A percentile compares a stretch with the other conserved stretches of the same genome.
These are phyloP conservation scores for Drosophila anceps DNA, from an alignment of 2,888 invertebrate genomes.

Conservation along the genomic window DNA sequence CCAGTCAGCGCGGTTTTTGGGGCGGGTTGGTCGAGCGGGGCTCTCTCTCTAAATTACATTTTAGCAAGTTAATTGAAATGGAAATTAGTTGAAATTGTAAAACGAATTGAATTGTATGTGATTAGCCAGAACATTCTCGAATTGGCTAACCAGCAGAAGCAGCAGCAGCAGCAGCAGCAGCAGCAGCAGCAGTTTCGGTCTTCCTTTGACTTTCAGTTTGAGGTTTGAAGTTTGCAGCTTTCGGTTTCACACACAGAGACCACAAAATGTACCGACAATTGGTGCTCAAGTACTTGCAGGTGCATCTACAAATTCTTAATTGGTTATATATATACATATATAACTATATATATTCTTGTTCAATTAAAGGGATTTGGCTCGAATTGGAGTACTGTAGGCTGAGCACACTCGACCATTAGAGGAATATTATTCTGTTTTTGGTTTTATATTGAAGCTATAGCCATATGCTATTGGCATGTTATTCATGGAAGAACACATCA, in stretches of 20 bases:
- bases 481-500: too few relatives aligned
- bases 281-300: not conserved
- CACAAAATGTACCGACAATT: constrained; percentile 3
- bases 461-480: too few relatives aligned
- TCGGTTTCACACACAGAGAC: not conserved
- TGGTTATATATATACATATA: not conserved
- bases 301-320: not conserved
- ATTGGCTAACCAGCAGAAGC: constrained; percentile 73
- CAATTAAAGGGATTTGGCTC: not conserved
- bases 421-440: too few relatives aligned
- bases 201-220: constrained; percentile 20
- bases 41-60: constrained; percentile 83
- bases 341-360: not conserved
- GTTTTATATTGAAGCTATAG: too few relatives aligned
- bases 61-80: constrained; percentile 85
- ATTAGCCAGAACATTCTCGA: constrained; percentile 82
- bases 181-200: not conserved
- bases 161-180: constrained; percentile 31
- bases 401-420: too few relatives aligned
- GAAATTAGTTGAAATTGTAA: constrained; percentile 85
- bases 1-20: constrained; percentile 31
- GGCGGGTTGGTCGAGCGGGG: constrained; percentile 3
- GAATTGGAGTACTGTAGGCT: too few relatives aligned
- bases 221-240: constrained; percentile 10
- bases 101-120: constrained; percentile 84